Base-by-base conservation (phyloP, 2,888 invertebrate species). In the Drosophila tripunctata region DNA sequence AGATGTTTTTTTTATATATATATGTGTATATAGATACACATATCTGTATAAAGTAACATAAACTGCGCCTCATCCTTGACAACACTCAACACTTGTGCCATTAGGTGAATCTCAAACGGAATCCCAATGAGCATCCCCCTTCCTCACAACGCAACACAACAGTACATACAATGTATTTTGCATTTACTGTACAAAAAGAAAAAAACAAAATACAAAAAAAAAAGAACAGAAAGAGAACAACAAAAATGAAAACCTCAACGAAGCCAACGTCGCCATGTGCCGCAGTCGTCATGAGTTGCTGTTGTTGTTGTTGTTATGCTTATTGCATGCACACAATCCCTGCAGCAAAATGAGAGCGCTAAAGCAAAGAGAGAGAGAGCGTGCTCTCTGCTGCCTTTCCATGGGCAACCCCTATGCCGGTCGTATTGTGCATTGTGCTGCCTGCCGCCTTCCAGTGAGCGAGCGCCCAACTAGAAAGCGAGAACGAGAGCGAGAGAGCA, bases 101-200 rank as follows among this genome's bases (percentile, higher is more conserved):
- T 71, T 75, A 67, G 64, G 64, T 75, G 75, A 75, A 75, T 64
- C 64, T 75, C 52, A 67, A 67, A 50, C 68, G 36, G 56, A 67
- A 73, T 72, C 67, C 60, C 52, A 63, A 71, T 72, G 71, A 71
- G 52, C 44, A 52, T n/a, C n/a, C 8, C 21, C 33, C 19, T 15
- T 7, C 12, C 30, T 22, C 43, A 22, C 44, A 44, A 17, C 14
- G 15, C 30, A 22, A 51, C 47, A 41, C 48, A 36, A 40, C 36
- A 27, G 68, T 44, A 40, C 58, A 47, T 65, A 75, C 75, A 77
- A 67, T 78, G 70, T 75, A 80, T 81, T 81, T 81, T 78, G 81
- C 81, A 84, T 75, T 81, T 81, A 81, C 84, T 81, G 81, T 84
- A 81, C 84, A 81, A 56, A 36, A 74, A 52, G 66, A 66, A 57